Evolutionary conservation across 1,140 invertebrate genomes (phyloP).

Genomic region (Lysiphlebus fabarum): DNA sequence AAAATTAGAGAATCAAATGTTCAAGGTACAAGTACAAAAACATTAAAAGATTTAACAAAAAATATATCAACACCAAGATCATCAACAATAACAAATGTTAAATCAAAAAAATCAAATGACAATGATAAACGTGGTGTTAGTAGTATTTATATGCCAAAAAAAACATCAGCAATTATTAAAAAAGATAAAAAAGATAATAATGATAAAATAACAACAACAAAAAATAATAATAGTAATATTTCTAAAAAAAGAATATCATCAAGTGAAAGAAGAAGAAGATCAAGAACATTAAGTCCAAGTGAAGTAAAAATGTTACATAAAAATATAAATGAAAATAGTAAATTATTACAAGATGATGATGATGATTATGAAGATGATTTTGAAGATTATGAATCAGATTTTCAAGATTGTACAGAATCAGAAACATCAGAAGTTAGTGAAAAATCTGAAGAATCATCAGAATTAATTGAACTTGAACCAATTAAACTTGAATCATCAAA

Average conservation of each 20-base stretch:
- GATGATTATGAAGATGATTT: conserved; percentile 56
- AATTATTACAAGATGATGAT: conserved; percentile 29
- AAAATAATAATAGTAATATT: conserved; percentile 10
- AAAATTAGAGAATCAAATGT: neutral
- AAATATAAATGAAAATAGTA: neutral
- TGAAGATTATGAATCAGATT: conserved; percentile 60
- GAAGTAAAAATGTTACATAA: conserved; percentile 39
- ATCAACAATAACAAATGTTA: neutral
- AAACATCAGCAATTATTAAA: conserved; percentile 12
- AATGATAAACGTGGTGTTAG: conserved; percentile 38
- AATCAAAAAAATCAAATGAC: conserved; percentile 19
- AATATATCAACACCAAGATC: neutral
- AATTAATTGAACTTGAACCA: conserved; percentile 34
- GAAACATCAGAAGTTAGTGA: conserved; percentile 46
- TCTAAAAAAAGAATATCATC: conserved; percentile 25
- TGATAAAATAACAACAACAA: conserved; percentile 4
- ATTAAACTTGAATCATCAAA: conserved; percentile 38
- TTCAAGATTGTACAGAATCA: conserved; percentile 54
- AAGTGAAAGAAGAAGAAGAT: conserved; percentile 37
- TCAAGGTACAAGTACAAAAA: too few relatives aligned
- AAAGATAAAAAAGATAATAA: conserved; percentile 15
- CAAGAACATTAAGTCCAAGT: conserved; percentile 42
- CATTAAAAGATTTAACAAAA: neutral
- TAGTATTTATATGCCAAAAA: conserved; percentile 37
- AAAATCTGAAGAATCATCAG: conserved; percentile 34